Evolutionary conservation across 2,888 invertebrate genomes (phyloP).

Genomic region (Liopterus haemorrhoidalis): DNA sequence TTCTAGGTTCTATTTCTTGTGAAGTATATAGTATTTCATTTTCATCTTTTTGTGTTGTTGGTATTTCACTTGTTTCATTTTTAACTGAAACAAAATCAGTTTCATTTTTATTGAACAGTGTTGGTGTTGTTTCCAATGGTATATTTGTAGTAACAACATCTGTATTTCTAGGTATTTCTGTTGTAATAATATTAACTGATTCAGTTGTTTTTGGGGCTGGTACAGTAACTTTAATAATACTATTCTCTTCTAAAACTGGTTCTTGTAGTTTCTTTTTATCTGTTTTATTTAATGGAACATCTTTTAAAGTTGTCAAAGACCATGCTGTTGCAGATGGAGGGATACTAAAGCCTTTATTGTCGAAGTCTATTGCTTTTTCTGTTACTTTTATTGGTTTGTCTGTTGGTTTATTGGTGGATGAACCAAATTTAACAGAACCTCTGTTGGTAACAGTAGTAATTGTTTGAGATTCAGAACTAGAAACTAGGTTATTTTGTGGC

Average conservation of each 20-base stretch:
- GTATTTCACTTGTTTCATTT: constrained; percentile 38
- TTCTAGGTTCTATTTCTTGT: constrained; percentile 25
- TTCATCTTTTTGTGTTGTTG: constrained; percentile 37
- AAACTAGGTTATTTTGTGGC: constrained; percentile 22
- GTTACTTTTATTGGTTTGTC: no score
- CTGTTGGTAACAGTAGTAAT: constrained; percentile 21
- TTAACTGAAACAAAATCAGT: no score
- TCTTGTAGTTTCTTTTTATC: constrained; percentile 1
- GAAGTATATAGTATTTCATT: constrained; percentile 36
- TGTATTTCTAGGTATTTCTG: constrained; percentile 1
- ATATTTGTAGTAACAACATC: not conserved
- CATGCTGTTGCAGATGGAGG: constrained; percentile 51
- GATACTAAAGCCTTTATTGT: constrained; percentile 41
- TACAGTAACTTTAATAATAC: constrained; percentile 6
- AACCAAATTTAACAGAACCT: constrained; percentile 24
- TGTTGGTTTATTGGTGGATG: no score
- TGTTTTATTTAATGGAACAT: constrained; percentile 11
- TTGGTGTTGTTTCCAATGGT: no score
- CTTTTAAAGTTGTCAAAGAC: constrained; percentile 49
- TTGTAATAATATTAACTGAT: constrained; percentile 2
- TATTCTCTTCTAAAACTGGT: constrained; percentile 6
- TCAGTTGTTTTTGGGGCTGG: constrained; percentile 6
- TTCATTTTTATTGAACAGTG: not conserved
- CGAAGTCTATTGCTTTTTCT: constrained; percentile 20
- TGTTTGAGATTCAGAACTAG: constrained; percentile 6